These are phyloP conservation scores for Lipophrys pholis DNA, from an alignment of 2,113 vertebrate species.

Conservation along the genomic window DNA sequence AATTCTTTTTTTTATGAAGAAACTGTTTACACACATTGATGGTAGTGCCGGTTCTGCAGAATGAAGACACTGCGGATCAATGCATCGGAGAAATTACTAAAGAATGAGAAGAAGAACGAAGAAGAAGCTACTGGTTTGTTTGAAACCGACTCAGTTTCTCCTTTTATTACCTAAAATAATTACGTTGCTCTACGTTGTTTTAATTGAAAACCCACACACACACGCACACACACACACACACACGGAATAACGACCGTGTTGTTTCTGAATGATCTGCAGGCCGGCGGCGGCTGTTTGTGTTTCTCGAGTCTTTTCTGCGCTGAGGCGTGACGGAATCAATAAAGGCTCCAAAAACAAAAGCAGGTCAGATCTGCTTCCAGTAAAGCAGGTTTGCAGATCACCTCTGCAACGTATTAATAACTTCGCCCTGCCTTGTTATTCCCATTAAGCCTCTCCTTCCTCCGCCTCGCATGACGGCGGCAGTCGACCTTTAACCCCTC, in stretches of 20 bases:
- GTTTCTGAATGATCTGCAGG: not conserved
- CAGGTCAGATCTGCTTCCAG: slow-evolving; percentile 34
- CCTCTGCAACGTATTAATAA: slow-evolving; percentile 26
- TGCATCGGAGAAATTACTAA: too few species aligned
- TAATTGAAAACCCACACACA: not conserved
- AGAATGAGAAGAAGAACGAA: too few species aligned
- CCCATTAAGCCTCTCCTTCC: not conserved
- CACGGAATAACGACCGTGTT: not conserved
- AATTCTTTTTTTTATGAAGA: slow-evolving; percentile 10
- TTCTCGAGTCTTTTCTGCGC: slow-evolving; percentile 1
- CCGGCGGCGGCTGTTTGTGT: not conserved
- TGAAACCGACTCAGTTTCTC: not conserved
- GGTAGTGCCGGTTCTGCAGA: too few species aligned
- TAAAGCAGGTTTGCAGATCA: slow-evolving; percentile 37
- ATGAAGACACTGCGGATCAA: too few species aligned
- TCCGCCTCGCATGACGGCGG: not conserved
- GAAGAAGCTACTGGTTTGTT: too few species aligned
- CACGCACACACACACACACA: not conserved
- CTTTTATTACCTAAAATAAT: not conserved
- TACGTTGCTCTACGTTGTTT: not conserved
- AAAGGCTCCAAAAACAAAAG: slow-evolving; percentile 26
- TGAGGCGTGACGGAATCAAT: slow-evolving; percentile 28
- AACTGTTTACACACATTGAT: not conserved
- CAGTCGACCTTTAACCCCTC: not conserved
- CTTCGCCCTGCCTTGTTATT: slow-evolving; percentile 17